Percentiles rank a stretch among this genome's conserved stretches.
phyloP scores from a whole-genome alignment of 2,888 invertebrate genomes.

The Acrobasis repandana region DNA sequence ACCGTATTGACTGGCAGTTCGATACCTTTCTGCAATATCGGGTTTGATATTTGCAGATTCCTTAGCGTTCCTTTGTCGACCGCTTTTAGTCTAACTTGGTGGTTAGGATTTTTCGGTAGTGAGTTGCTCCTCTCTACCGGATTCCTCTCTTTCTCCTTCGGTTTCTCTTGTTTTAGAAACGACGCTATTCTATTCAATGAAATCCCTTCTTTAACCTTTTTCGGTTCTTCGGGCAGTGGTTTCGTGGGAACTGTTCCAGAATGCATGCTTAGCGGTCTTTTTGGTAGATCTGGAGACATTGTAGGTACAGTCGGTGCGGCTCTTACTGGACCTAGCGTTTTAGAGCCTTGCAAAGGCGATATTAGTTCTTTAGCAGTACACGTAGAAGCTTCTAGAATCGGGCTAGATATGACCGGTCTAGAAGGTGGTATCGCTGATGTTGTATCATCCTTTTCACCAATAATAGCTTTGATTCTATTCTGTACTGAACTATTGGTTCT shows the following conservation, averaged over 20 bases:
- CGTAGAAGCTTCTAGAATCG: conserved; percentile 91
- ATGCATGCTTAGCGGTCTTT: conserved; percentile 80
- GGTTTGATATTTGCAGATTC: conserved; percentile 91
- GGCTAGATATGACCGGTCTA: conserved; percentile 91
- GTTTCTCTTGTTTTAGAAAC: conserved; percentile 85
- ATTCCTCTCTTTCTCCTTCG: conserved; percentile 76
- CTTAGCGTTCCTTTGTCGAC: conserved; percentile 88
- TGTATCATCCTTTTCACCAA: conserved; percentile 71
- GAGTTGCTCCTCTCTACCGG: conserved; percentile 82
- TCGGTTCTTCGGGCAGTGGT: conserved; percentile 76
- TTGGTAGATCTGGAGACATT: conserved; percentile 62
- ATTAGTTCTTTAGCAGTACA: conserved; percentile 89
- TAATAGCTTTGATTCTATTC: conserved; percentile 72
- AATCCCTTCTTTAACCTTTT: conserved; percentile 83
- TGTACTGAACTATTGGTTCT: conserved; percentile 69
- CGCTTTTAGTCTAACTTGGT: conserved; percentile 85
- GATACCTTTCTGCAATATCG: conserved; percentile 88
- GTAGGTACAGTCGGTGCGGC: conserved; percentile 82
- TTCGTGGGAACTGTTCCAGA: conserved; percentile 63
- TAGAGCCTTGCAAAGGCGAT: conserved; percentile 84
- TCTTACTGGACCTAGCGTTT: conserved; percentile 83
- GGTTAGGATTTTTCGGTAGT: conserved; percentile 81
- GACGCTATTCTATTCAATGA: conserved; percentile 89
- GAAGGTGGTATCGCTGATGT: conserved; percentile 79
- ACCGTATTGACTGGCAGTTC: conserved; percentile 83